These are phyloP conservation scores for Syngnathus acus DNA, from an alignment of 2,797 vertebrate genomes.

Conservation along the genomic window DNA sequence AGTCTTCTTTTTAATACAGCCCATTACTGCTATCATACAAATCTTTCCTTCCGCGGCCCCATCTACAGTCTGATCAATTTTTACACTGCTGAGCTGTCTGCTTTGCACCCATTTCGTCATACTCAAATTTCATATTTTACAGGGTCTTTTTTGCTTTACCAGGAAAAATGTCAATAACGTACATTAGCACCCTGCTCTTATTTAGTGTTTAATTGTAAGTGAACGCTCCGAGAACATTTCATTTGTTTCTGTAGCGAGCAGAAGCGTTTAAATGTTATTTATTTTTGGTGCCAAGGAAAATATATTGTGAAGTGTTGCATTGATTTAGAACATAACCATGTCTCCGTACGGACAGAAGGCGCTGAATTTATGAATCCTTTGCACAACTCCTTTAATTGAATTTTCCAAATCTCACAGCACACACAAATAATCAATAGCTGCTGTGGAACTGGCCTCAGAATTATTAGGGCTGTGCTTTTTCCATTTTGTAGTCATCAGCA, in stretches of 20 bases:
- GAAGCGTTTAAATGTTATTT: conserved; percentile 99
- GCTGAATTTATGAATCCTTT: conserved; percentile 99
- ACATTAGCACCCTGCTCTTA: conserved; percentile 75
- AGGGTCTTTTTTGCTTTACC: conserved; percentile 74
- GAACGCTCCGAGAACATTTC: conserved; percentile 89
- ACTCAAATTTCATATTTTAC: conserved; percentile 93
- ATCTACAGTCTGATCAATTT: conserved; percentile 99
- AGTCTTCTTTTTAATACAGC: conserved; percentile 98
- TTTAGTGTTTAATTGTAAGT: conserved; percentile 79
- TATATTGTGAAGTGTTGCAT: conserved; percentile 99
- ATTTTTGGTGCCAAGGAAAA: conserved; percentile 99
- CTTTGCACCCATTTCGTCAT: conserved; percentile 94
- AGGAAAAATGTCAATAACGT: conserved; percentile 92
- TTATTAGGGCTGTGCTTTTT: conserved; percentile 96
- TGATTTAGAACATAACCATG: conserved; percentile 98
- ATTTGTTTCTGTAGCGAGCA: conserved; percentile 99
- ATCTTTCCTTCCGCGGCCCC: conserved; percentile 90
- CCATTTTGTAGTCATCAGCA: conserved; percentile 99
- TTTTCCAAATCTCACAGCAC: conserved; percentile 99
- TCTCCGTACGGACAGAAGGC: conserved; percentile 79
- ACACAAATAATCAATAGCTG: conserved; percentile 99
- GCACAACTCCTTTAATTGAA: conserved; percentile 99
- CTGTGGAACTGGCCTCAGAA: conserved; percentile 95
- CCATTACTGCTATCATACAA: conserved; percentile 99
- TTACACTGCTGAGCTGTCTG: conserved; percentile 96